Evolutionary conservation across 2,113 vertebrate species (phyloP), one percentile per base, ranked within the genome.

Genomic region (Sorex araneus): DNA sequence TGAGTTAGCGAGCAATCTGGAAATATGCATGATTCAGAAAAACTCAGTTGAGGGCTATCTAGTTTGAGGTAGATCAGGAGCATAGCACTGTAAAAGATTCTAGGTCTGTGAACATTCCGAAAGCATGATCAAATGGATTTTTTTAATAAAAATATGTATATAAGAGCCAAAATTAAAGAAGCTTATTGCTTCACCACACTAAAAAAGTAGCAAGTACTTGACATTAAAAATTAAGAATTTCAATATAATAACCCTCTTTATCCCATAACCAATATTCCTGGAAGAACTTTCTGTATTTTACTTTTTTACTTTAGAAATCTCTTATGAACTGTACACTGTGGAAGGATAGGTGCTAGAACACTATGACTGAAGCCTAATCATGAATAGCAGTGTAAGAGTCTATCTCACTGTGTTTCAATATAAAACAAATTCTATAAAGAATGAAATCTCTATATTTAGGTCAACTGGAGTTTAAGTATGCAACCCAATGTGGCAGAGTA

Each of bases 301-400:
- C 70, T 54, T 84, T 84, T 90, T 75, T n/a, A 87, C 83, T 47
- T 75, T 92, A 36, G 34, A 70, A 73, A 90, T 21, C 19, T 84
- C 12, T 86, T 86, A 1, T 67, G 32, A 85, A 6, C 2, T 75
- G n/a, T 11, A 64, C 16, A 74, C 36, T 64, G 69, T 70, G 13
- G 40, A 40, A 40, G 40, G 40, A 40, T 40, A n/a, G 40, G 40
- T 40, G 40, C 40, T 40, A 40, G 40, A 40, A 40, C 40, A 40
- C 40, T 40, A 40, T 40, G 40, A 40, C 40, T 40, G 40, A 40
- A 40, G 40, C 40, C 40, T 40, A 40, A 40, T 40, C 40, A 40
- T 40, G 40, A 40, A 40, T 7, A 40, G 40, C 40, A 40, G 40
- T 7, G 7, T 40, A 40, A 40, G 40, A 7, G 40, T 40, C 40